Conservation (phyloP, 2,797 vertebrate genomes). For the Rhincodon typus region DNA sequence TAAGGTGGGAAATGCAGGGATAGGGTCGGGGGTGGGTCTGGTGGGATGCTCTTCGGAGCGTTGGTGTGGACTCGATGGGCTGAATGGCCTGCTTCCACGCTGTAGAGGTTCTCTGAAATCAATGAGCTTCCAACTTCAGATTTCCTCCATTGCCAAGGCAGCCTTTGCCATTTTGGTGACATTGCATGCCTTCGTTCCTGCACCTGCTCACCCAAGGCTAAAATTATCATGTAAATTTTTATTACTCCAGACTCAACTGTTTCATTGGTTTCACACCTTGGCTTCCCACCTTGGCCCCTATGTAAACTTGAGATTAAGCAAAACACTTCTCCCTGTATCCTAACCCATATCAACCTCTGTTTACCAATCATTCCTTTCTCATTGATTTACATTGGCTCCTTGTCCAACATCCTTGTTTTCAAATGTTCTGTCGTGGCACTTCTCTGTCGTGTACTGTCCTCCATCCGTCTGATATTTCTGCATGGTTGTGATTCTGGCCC, state of each 20-base stretch:
- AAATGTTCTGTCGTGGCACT: neutral
- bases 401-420: neutral
- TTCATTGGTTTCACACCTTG: neutral
- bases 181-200: neutral
- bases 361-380: neutral
- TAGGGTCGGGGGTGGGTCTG: too few relatives aligned
- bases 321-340: neutral
- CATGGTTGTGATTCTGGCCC: neutral
- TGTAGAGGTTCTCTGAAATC: too few relatives aligned
- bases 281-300: neutral
- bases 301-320: neutral
- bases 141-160: neutral
- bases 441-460: neutral
- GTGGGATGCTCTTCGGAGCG: too few relatives aligned
- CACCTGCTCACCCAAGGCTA: neutral
- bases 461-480: neutral
- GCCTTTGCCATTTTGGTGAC: neutral
- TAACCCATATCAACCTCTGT: neutral
- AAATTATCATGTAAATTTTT: neutral
- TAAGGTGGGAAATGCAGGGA: too few relatives aligned
- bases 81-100: too few relatives aligned
- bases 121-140: neutral
- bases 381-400: neutral
- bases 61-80: too few relatives aligned
- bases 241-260: neutral